Conservation (phyloP, 2,888 invertebrate genomes). For the Selenia dentaria region DNA sequence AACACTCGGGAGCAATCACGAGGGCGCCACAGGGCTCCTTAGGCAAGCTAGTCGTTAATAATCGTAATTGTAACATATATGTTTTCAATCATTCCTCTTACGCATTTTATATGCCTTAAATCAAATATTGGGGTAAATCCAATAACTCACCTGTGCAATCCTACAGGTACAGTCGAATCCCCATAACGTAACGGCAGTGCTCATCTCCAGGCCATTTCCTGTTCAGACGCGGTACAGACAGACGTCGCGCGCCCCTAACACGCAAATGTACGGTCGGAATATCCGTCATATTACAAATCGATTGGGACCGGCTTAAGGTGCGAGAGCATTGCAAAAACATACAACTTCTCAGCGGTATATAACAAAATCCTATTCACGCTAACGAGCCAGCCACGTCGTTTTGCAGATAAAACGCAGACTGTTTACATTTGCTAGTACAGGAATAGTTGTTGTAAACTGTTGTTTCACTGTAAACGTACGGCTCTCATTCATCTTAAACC, state of each 20-base stretch:
- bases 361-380: constrained; percentile 35
- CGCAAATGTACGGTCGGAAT: constrained; percentile 34
- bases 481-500: constrained; percentile 77
- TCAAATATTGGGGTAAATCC: no score
- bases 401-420: constrained; percentile 64
- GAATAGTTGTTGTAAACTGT: constrained; percentile 76
- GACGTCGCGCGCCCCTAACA: constrained; percentile 55
- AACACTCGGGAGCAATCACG: no score
- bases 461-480: constrained; percentile 71
- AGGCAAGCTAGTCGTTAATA: no score
- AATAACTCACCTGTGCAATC: no score
- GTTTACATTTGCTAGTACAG: constrained; percentile 64
- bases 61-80: no score
- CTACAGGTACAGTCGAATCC: no score
- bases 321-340: neutral
- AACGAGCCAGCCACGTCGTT: constrained; percentile 41
- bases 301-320: constrained; percentile 22
- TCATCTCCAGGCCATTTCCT: constrained; percentile 77
- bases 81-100: no score
- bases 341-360: neutral
- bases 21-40: no score
- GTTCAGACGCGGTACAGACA: constrained; percentile 69
- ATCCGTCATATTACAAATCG: constrained; percentile 37
- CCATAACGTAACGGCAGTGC: constrained; percentile 59
- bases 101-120: no score